Evolutionary conservation across 1,140 invertebrate species (phyloP), one percentile per base, ranked within the genome.

Genomic region (Carposina sasakii): DNA sequence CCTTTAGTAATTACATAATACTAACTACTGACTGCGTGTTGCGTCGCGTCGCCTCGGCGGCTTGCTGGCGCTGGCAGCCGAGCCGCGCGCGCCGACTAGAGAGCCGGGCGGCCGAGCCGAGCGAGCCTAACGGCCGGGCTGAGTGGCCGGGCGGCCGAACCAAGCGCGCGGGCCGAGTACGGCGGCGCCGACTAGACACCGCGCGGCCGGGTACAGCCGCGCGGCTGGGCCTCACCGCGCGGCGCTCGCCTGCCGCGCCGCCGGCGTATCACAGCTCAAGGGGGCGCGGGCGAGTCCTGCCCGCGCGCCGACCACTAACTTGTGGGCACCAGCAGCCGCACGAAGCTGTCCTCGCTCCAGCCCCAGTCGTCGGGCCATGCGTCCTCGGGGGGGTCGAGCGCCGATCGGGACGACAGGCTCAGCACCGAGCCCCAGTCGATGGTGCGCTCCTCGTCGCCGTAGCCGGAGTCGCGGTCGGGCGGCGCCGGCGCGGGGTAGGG

Each of bases 341-440:
- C 75, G 71, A 85, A 82, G 63, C 81, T 78, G 73, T 85, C 83
- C 74, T 85, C 82, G 72, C 69, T 68, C 76, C 72, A 79, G 69
- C 72, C 76, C 75, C 78, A 83, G 64, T 79, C 76, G 71, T 78
- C 78, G 65, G 68, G 70, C 81, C 77, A 81, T 54, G 76, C 67
- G 82, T 94, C 93, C 74, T 94, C 94, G 54, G 94, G 85, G 15
- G 93, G 92, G 76, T 95, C 93, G 17, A 95, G 84, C 63, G 94
- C 93, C 44, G 92, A 94, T 60, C 94, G 92, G 42, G 91, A 93
- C 48, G 93, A 93, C 12, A 96, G 87, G 63, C 92, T 95, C 28
- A 96, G 87, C 57, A 96, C 94, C 22, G 94, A 95, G 64, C 94
- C 93, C 94, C 95, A 96, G 81, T 96, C 95, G 71, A 96, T 95